Evolutionary conservation across 2,113 vertebrate genomes (phyloP), one percentile per base, ranked within the genome.

Genomic region (Alethe diademata): DNA sequence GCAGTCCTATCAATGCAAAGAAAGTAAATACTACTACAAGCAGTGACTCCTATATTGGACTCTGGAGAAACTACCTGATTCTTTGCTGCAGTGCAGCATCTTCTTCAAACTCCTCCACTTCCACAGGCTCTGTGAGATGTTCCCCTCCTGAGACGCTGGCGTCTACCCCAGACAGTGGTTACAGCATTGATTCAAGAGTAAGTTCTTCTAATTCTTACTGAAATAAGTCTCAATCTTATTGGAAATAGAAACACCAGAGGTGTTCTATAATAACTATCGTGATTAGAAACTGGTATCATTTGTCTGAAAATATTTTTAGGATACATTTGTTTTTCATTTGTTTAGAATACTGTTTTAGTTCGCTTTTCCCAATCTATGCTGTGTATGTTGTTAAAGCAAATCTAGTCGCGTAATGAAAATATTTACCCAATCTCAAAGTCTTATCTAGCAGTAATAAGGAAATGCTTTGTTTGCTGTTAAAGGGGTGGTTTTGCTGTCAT

Each of bases 51-150:
- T 99, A 99, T 86, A 89, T 99, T 14, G 99, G 99, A 17, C 99
- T 99, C 69, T 99, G 99, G 99, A 99, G 99, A 95, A 99, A 99
- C 98, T 99, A 99, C 93, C 97, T 99, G 96, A 99, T 99, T 67
- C 98, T 99, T 54, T 99, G 99, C 98, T 99, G 99, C 98, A 99
- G 99, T 90, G 98, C 99, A 20, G 99, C 99, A 16, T 98, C 98
- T 19, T 98, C 98, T 53, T 56, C 98, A 3, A 91, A 97, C 3
- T 97, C 97, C 28, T 98, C 98, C 42, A 45, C 98, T 40, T 98
- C 98, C 24, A 87, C 99, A 23, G 99, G 99, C 90, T 99, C 99
- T 82, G 98, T 99, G 97, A 98, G 99, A 97, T 99, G 99, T 93
- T 99, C 99, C 95, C 99, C 99, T 79, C 99, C 99, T 4, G 99